phyloP scores from a whole-genome alignment of 2,113 vertebrate genomes.

The Albula glossodonta region DNA sequence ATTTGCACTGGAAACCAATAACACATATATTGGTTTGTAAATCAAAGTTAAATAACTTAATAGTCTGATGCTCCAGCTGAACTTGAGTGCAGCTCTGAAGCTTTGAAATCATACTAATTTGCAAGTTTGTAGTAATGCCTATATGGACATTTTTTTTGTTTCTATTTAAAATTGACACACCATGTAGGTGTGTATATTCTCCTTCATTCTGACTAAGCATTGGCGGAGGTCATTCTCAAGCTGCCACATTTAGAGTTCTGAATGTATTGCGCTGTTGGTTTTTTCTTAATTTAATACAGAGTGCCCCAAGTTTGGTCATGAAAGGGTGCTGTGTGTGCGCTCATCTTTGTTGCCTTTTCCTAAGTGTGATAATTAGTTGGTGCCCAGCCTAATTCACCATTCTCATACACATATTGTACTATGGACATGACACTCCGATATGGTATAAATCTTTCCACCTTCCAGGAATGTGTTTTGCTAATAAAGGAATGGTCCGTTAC shows the following conservation, averaged over 20 bases:
- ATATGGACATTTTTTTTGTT: neutral
- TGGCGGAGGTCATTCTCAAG: neutral
- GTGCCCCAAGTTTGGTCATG: neutral
- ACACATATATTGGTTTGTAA: neutral
- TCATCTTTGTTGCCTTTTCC: neutral
- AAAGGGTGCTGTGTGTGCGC: neutral
- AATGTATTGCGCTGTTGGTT: conserved; percentile 1
- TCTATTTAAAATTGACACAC: neutral
- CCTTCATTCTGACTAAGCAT: neutral
- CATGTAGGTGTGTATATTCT: neutral
- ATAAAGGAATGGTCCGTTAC: neutral
- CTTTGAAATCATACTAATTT: neutral
- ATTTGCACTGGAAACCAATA: neutral
- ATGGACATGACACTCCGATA: no score
- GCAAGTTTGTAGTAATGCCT: neutral
- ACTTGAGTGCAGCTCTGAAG: no score
- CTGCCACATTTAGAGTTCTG: neutral
- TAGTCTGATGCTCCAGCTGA: neutral
- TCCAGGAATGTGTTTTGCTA: neutral
- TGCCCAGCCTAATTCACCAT: neutral
- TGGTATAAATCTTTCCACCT: no score
- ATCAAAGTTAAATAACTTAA: neutral
- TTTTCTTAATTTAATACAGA: neutral
- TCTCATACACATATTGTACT: neutral
- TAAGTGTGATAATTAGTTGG: neutral